Evolutionary conservation across 2,113 vertebrate species (phyloP).

Genomic region (Cryptomyrus ogoouensis): DNA sequence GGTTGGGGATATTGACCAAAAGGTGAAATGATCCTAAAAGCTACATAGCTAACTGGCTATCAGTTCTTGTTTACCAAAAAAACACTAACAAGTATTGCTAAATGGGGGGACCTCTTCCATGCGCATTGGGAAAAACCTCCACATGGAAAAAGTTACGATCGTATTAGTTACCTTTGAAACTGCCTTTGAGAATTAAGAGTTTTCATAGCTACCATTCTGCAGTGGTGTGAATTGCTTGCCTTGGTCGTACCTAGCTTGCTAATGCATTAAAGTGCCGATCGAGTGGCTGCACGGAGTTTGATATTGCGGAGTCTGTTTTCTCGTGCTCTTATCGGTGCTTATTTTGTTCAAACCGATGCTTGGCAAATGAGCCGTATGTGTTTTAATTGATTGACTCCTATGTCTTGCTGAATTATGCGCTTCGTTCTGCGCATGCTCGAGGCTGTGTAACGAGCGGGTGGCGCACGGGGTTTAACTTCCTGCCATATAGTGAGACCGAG

Average conservation of each 20-base stretch:
- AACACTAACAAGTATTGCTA: slow-evolving; percentile 12
- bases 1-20: slow-evolving; percentile 88
- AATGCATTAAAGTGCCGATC: neutral
- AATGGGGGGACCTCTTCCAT: neutral
- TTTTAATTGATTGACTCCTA: slow-evolving; percentile 16
- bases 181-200: neutral
- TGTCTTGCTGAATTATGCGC: slow-evolving; percentile 32
- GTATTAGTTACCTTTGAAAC: slow-evolving; percentile 20
- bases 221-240: neutral
- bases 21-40: slow-evolving; percentile 65
- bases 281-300: neutral
- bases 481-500: slow-evolving; percentile 39
- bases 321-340: neutral
- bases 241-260: neutral
- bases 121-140: neutral
- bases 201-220: neutral
- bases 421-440: slow-evolving; percentile 29
- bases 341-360: neutral
- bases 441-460: neutral
- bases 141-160: neutral
- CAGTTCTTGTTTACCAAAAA: slow-evolving; percentile 26
- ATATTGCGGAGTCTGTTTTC: neutral
- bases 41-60: slow-evolving; percentile 40
- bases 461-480: slow-evolving; percentile 29
- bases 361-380: neutral